Evolutionary conservation across 2,888 invertebrate genomes (phyloP), one percentile per base, ranked within the genome.

Genomic region (Notodonta ziczac): DNA sequence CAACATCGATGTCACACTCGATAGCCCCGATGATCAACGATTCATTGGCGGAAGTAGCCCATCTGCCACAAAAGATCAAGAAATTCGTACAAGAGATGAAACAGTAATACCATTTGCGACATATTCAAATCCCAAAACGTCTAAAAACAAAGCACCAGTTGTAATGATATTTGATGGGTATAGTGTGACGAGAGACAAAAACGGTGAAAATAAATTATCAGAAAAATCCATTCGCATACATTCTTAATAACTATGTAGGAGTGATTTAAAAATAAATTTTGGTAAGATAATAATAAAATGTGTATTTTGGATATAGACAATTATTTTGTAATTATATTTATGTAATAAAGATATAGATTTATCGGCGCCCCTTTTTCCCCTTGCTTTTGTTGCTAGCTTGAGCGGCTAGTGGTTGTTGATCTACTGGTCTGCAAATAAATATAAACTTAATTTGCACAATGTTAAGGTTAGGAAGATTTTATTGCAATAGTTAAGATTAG

Each of bases 291-390:
- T 50, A 50, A 52, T 52, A 32, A 52, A 65, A 68, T 54, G 35
- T 62, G 64, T 73, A 67, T 68, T 71, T 64, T 66, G 66, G 44
- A 66, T 64, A 60, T 60, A 61, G 58, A 64, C 67, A 60, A 63
- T 65, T 62, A 64, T 71, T 68, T 73, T 71, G 69, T 74, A 63
- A 65, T 69, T 63, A 62, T 60, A 65, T 54, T 61, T 63, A 66
- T 66, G 56, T 72, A 74, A 64, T 65, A 70, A 72, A 74, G 60
- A 66, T 64, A 58, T 67, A 67, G 61, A 65, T 63, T 87, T 88
- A 94, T 85, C 94, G 86, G 52, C 94, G 84, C 66, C 93, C 93
- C 77, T 94, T 94, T 76, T 94, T 94, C 55, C 93, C 93, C 78
- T 94, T 94, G 66, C 80, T 84, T 70, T 94, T 93, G 68, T 72